Conservation (phyloP, 2,888 invertebrate species). For the Lasioglossum vierecki region DNA sequence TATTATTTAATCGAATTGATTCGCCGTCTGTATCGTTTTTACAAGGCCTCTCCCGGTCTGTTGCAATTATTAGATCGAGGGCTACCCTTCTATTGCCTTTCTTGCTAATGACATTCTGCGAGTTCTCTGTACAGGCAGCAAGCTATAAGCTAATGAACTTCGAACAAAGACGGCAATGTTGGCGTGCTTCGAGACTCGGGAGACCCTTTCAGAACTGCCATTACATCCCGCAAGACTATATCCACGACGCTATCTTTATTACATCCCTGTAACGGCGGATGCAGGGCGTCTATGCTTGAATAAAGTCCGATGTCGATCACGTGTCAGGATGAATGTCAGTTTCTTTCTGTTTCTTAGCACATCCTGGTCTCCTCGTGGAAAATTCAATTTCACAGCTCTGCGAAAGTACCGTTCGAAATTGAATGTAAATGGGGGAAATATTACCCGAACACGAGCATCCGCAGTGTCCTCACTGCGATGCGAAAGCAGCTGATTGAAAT, state of each 20-base stretch:
- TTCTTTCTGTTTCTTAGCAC: constrained; percentile 4
- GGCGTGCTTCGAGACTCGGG: constrained; percentile 24
- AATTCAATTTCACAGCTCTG: background rate
- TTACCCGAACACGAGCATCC: background rate
- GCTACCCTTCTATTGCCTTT: constrained; percentile 4
- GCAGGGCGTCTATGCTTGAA: background rate
- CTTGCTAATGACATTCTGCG: constrained; percentile 33
- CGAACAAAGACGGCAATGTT: constrained; percentile 45
- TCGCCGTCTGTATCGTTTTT: background rate
- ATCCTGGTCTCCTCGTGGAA: background rate
- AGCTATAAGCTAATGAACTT: constrained; percentile 48
- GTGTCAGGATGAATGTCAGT: constrained; percentile 7
- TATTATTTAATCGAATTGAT: constrained; percentile 33
- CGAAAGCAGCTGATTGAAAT: background rate
- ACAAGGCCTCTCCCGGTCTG: background rate
- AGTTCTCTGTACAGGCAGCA: constrained; percentile 18
- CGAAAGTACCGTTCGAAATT: background rate
- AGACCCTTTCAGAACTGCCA: constrained; percentile 41
- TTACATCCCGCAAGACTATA: constrained; percentile 24
- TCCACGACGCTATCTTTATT: constrained; percentile 32
- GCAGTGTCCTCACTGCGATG: background rate
- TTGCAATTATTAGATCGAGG: constrained; percentile 34
- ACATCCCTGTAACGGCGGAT: background rate
- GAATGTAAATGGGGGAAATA: background rate
- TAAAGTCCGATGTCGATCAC: constrained; percentile 9